phyloP scores from a whole-genome alignment of 2,797 vertebrate genomes.

The Lateolabrax maculatus region DNA sequence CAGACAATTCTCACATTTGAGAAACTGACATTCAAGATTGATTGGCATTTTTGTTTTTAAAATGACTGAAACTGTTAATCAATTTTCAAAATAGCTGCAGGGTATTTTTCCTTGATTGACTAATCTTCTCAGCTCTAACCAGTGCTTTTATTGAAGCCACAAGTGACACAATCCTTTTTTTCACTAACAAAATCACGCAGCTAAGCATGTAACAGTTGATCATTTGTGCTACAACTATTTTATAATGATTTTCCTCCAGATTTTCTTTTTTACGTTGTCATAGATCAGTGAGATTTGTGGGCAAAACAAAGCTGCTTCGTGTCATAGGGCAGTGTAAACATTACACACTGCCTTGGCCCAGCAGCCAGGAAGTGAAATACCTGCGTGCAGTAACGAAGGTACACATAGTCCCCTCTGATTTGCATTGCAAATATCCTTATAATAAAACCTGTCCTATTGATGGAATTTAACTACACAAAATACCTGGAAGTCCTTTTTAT shows the following conservation, averaged over 20 bases:
- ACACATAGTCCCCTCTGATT: slow-evolving; percentile 61
- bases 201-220: neutral
- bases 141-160: neutral
- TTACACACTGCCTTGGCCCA: slow-evolving; percentile 36
- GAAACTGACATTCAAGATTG: neutral
- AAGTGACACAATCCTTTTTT: neutral
- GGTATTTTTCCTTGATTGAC: neutral
- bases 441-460: slow-evolving; percentile 48
- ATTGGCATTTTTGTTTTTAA: neutral
- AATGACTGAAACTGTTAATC: neutral
- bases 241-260: neutral
- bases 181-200: neutral
- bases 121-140: neutral
- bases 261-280: slow-evolving; percentile 27
- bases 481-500: slow-evolving; percentile 20
- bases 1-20: neutral
- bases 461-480: slow-evolving; percentile 13
- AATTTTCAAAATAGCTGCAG: neutral
- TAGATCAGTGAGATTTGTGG: slow-evolving; percentile 21
- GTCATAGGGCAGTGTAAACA: slow-evolving; percentile 57
- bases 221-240: neutral
- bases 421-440: slow-evolving; percentile 72
- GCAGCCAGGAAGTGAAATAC: slow-evolving; percentile 54
- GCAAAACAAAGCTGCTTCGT: slow-evolving; percentile 39
- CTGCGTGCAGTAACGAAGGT: slow-evolving; percentile 41